A percentile compares a stretch with the other conserved stretches of the same genome.
These are phyloP conservation scores for Dasypolia templi DNA, from an alignment of 2,888 invertebrate genomes.

Conservation along the genomic window DNA sequence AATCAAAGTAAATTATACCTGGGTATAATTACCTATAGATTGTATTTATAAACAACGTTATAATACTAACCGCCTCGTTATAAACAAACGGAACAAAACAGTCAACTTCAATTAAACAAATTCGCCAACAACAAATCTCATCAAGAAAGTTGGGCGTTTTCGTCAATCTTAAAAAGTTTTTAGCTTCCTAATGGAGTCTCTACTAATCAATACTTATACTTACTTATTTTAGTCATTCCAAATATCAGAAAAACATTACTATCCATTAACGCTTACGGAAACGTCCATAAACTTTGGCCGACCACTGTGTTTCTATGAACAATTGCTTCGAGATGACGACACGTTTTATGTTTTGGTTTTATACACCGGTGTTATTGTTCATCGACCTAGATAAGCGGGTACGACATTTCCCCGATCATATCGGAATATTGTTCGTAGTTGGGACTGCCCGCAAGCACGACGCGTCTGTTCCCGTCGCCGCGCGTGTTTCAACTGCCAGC, in stretches of 20 bases:
- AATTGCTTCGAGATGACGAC: constrained; percentile 64
- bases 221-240: constrained; percentile 87
- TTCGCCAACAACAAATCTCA: constrained; percentile 62
- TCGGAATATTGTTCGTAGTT: constrained; percentile 65
- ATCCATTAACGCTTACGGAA: constrained; percentile 76
- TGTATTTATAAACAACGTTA: not conserved
- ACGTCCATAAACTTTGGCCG: constrained; percentile 68
- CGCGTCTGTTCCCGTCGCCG: constrained; percentile 76
- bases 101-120: constrained; percentile 62
- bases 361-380: constrained; percentile 75
- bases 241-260: constrained; percentile 78
- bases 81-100: constrained; percentile 45
- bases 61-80: constrained; percentile 28
- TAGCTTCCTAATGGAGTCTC: constrained; percentile 20
- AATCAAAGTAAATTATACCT: constrained; percentile 2
- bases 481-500: constrained; percentile 76
- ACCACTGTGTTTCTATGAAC: constrained; percentile 63
- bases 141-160: constrained; percentile 59
- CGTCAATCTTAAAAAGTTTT: constrained; percentile 48
- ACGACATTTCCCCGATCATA: constrained; percentile 65
- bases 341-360: constrained; percentile 69
- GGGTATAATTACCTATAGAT: not conserved
- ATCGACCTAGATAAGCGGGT: constrained; percentile 73
- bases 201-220: constrained; percentile 69
- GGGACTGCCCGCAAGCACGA: constrained; percentile 41